Percentiles rank a stretch among this genome's conserved stretches.
phyloP scores from a whole-genome alignment of 2,113 vertebrate species.

The Rafetus swinhoei region DNA sequence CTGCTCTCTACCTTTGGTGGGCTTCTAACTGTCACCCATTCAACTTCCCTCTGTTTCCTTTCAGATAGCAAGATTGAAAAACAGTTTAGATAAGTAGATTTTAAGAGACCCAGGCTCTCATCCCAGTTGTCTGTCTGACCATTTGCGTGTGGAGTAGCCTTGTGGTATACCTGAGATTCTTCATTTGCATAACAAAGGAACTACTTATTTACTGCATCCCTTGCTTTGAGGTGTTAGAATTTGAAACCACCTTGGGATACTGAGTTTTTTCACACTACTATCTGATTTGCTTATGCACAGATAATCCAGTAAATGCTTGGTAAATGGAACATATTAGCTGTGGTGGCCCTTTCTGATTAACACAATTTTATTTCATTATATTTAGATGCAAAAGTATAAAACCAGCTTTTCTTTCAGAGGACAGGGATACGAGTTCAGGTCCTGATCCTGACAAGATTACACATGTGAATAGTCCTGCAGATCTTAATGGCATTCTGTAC shows the following conservation, averaged over 20 bases:
- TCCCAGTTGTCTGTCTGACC: slow-evolving; percentile 41
- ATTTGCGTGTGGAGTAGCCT: slow-evolving; percentile 49
- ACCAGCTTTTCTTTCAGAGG: background rate
- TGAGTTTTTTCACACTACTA: background rate
- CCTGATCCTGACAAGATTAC: background rate
- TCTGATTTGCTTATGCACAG: background rate
- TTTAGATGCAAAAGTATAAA: background rate
- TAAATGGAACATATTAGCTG: background rate
- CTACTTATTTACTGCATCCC: slow-evolving; percentile 65
- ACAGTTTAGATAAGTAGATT: background rate
- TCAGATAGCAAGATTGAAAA: background rate
- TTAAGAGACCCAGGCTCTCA: slow-evolving; percentile 1
- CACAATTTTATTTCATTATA: background rate
- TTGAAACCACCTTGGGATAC: slow-evolving; percentile 41
- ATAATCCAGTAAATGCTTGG: background rate
- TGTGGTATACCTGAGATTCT: slow-evolving; percentile 10
- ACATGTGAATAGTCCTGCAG: background rate
- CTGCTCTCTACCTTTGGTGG: background rate
- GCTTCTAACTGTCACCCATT: background rate
- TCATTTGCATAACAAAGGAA: slow-evolving; percentile 77
- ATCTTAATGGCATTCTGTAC: background rate
- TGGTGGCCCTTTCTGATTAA: background rate
- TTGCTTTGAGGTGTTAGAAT: slow-evolving; percentile 57
- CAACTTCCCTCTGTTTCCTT: background rate
- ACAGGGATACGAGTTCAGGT: background rate